Evolutionary conservation across 2,888 invertebrate genomes (phyloP).

Genomic region (Meandrusa payeni): DNA sequence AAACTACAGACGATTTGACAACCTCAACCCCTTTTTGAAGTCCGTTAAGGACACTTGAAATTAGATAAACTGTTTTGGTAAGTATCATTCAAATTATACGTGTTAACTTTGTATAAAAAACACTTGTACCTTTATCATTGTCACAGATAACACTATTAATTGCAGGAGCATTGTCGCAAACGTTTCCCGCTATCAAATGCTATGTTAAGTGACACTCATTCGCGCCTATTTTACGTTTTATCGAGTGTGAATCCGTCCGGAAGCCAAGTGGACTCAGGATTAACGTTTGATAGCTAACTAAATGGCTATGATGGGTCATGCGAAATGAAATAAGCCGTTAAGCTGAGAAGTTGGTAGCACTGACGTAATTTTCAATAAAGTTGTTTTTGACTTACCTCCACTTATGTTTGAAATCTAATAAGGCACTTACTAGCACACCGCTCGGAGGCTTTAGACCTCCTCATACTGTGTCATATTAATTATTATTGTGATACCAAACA

Average conservation of each 20-base stretch:
- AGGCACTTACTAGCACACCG: too few relatives aligned
- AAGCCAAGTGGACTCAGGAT: slow-evolving; percentile 1
- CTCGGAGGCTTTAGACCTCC: too few relatives aligned
- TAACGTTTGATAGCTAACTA: not conserved
- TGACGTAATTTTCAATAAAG: too few relatives aligned
- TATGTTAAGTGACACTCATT: slow-evolving; percentile 14
- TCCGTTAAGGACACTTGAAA: not conserved
- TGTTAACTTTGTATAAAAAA: slow-evolving; percentile 6
- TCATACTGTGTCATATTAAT: too few relatives aligned
- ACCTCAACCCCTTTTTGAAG: not conserved
- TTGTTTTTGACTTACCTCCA: too few relatives aligned
- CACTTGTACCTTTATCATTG: slow-evolving; percentile 12
- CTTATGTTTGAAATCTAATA: too few relatives aligned
- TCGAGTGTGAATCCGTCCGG: slow-evolving; percentile 12
- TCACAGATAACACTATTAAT: slow-evolving; percentile 9
- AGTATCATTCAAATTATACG: slow-evolving; percentile 3
- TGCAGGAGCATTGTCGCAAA: slow-evolving; percentile 2
- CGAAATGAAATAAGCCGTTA: too few relatives aligned
- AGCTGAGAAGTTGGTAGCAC: too few relatives aligned
- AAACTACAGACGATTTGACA: too few relatives aligned
- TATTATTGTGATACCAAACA: too few relatives aligned
- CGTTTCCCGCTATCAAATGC: not conserved
- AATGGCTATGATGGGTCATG: too few relatives aligned
- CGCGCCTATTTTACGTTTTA: slow-evolving; percentile 12
- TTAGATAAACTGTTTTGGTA: not conserved